A percentile compares a stretch with the other conserved stretches of the same genome.
Evolutionary conservation across 2,888 invertebrate species (phyloP).

Genomic region (Pristionchus entomophagus): DNA sequence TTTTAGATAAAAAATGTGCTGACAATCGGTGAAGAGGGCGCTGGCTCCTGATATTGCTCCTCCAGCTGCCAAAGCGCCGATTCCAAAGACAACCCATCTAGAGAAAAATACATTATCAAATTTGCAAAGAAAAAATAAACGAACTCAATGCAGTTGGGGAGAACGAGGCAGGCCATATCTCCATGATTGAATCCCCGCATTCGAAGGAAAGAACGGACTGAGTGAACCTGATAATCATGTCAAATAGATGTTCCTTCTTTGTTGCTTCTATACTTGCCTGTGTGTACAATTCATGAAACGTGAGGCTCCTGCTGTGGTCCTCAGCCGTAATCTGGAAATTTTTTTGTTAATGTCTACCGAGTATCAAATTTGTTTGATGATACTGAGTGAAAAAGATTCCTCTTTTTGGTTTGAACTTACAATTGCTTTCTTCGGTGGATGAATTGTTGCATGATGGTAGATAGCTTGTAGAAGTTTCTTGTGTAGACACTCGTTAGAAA

Average conservation of each 20-base stretch:
- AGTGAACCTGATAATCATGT: conserved; percentile 11
- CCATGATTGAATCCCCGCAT: neutral
- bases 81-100: conserved; percentile 1
- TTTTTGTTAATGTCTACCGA: too few species aligned
- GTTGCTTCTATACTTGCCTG: neutral
- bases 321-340: conserved; percentile 2
- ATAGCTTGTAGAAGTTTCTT: neutral
- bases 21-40: conserved; percentile 69
- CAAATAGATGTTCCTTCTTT: too few species aligned
- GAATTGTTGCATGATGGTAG: neutral
- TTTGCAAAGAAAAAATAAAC: neutral
- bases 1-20: conserved; percentile 27
- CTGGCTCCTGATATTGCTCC: conserved; percentile 66
- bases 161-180: conserved; percentile 26
- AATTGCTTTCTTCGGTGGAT: neutral
- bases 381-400: neutral
- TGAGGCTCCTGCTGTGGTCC: neutral
- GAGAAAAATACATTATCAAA: too few species aligned
- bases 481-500: neutral
- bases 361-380: neutral
- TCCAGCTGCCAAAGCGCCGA: conserved; percentile 12
- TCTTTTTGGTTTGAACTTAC: neutral
- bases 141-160: conserved; percentile 30
- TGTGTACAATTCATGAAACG: neutral
- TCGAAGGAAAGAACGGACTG: conserved; percentile 26